Percentiles rank a stretch among this genome's conserved stretches.
Evolutionary conservation across 2,888 invertebrate genomes (phyloP).

Genomic region (Pristionchus fissidentatus): DNA sequence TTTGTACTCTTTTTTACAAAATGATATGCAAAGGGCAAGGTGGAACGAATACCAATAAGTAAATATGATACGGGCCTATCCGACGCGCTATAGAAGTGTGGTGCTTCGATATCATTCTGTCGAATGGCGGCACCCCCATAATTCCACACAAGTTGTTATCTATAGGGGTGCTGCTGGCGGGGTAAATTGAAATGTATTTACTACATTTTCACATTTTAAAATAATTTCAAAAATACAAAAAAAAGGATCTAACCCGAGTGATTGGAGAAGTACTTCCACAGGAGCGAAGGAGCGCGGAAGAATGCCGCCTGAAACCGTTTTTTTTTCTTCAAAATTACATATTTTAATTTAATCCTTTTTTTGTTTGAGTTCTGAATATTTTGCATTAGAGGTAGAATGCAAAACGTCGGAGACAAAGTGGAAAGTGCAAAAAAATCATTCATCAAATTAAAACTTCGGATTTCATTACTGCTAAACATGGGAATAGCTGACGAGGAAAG

Average conservation of each 20-base stretch:
- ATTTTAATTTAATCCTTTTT: background rate
- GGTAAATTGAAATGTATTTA: too few species aligned
- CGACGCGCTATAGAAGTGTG: too few species aligned
- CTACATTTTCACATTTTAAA: background rate
- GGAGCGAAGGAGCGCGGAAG: slow-evolving; percentile 70
- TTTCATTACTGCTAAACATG: too few species aligned
- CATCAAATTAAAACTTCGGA: background rate
- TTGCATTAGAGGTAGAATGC: background rate
- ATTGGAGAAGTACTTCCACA: slow-evolving; percentile 72
- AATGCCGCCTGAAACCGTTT: slow-evolving; percentile 72
- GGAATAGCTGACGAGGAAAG: too few species aligned
- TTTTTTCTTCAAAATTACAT: slow-evolving; percentile 4
- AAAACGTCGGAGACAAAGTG: background rate
- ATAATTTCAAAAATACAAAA: background rate
- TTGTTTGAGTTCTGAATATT: background rate
- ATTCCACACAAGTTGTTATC: too few species aligned
- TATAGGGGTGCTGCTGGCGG: too few species aligned
- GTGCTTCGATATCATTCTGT: too few species aligned
- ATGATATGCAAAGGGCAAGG: too few species aligned
- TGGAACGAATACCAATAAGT: too few species aligned
- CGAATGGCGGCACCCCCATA: too few species aligned
- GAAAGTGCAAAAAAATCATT: background rate
- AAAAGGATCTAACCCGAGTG: slow-evolving; percentile 64
- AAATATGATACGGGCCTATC: too few species aligned
- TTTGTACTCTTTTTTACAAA: too few species aligned